Evolutionary conservation across 1,140 invertebrate species (phyloP), one percentile per base, ranked within the genome.

Genomic region (Zaprionus taronus): DNA sequence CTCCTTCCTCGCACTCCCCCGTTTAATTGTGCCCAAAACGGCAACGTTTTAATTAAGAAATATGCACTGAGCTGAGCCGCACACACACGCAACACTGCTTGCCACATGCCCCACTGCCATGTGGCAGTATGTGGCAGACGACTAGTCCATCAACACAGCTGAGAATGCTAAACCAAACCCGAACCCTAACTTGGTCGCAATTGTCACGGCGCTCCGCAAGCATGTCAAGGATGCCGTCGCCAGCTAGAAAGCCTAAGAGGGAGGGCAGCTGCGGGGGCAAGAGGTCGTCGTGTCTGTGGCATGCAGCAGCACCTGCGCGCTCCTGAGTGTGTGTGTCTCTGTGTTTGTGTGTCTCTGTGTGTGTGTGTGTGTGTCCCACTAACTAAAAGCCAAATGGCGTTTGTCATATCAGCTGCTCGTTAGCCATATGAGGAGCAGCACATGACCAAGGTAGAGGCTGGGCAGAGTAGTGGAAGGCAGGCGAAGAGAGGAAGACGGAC

Each of bases 401-500:
- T 89, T 76, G 81, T 81, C 85, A 83, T 78, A 89, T 89, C 84
- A 90, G 84, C 70, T 80, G 81, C 84, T 89, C 84, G 85, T 89
- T 89, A 89, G 75, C 63, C 63, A 77, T 41, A 62, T 73, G 62
- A 77, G 51, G 58, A 67, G 69, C 57, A 75, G 28, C 36, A 56
- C 69, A 58, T 49, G 57, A 44, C 28, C 28, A 44, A 51, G 41
- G 44, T 47, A 38, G 17, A n/a, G 9, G 34, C 22, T 51, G 15
- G 49, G 26, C 47, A 53, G 62, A 7, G 31, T 4, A 11, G 31
- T 11, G 4, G 31, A 11, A 11, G 11, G 1, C 44, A 26, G 14
- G 34, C 34, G 14, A 47, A 5, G 62, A 34, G 17, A 15, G 55
- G 9, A 7, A 5, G 5, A 20, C 14, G 61, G 67, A 58, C 38